These are phyloP conservation scores for Aegithalos caudatus DNA, from an alignment of 2,113 vertebrate genomes.

Conservation along the genomic window DNA sequence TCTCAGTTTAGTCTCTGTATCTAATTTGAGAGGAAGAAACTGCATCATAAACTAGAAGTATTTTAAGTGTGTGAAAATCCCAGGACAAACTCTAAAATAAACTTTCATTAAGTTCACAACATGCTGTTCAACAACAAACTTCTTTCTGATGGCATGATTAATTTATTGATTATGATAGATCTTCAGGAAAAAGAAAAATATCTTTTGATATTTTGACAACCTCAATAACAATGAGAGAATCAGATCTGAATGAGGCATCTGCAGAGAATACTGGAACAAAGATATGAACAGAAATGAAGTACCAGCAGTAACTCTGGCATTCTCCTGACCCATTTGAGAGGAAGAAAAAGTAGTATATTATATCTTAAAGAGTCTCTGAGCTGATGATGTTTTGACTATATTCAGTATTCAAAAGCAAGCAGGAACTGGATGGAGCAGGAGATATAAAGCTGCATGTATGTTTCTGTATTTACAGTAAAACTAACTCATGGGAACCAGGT, in stretches of 20 bases:
- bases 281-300: background rate
- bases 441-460: background rate
- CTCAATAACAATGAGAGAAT: background rate
- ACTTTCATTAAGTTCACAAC: background rate
- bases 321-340: background rate
- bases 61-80: background rate
- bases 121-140: background rate
- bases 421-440: accelerated
- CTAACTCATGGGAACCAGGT: background rate
- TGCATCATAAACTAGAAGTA: background rate
- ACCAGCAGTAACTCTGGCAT: background rate
- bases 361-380: background rate
- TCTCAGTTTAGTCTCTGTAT: background rate
- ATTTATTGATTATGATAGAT: background rate
- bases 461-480: background rate
- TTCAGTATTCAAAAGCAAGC: background rate
- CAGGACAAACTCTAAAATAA: background rate
- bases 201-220: background rate
- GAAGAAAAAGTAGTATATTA: background rate
- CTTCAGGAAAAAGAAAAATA: background rate
- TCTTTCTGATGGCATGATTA: background rate
- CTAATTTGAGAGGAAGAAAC: background rate
- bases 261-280: background rate
- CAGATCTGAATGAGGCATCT: background rate
- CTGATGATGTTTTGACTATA: background rate